Conservation (phyloP, 2,888 invertebrate genomes). For the Scotopteryx bipunctaria region DNA sequence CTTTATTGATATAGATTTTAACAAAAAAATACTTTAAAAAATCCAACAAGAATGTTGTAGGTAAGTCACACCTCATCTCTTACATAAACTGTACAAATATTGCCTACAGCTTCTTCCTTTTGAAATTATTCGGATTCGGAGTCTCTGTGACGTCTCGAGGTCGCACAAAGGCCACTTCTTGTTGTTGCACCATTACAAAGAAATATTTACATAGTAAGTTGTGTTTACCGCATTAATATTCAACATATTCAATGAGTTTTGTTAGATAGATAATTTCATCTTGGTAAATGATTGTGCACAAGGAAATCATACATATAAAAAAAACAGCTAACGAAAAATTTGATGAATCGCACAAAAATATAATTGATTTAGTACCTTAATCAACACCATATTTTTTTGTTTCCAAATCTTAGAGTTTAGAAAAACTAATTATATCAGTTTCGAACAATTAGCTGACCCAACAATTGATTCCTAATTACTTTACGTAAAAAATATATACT, state of each 20-base stretch:
- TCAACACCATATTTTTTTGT: too few relatives aligned
- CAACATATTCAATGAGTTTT: not conserved
- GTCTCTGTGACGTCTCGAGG: constrained; percentile 23
- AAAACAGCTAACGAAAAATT: too few relatives aligned
- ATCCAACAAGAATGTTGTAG: too few relatives aligned
- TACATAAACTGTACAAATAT: constrained; percentile 27
- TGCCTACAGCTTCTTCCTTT: constrained; percentile 20
- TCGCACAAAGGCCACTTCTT: constrained; percentile 25
- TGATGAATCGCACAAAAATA: too few relatives aligned
- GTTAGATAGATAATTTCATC: too few relatives aligned
- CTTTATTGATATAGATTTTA: too few relatives aligned
- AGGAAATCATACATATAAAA: too few relatives aligned
- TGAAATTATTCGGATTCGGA: constrained; percentile 17
- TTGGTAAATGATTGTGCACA: too few relatives aligned
- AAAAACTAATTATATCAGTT: not conserved
- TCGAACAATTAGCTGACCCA: not conserved
- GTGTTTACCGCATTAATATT: constrained; percentile 9
- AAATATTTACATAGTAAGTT: constrained; percentile 15
- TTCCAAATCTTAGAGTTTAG: too few relatives aligned
- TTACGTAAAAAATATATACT: constrained; percentile 7
- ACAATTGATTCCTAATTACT: constrained; percentile 8
- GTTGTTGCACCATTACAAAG: constrained; percentile 21
- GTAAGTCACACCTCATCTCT: too few relatives aligned
- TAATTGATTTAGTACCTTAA: too few relatives aligned
- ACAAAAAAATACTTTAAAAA: too few relatives aligned